Conservation (phyloP, 2,113 vertebrate genomes). For the Gobio gobio region DNA sequence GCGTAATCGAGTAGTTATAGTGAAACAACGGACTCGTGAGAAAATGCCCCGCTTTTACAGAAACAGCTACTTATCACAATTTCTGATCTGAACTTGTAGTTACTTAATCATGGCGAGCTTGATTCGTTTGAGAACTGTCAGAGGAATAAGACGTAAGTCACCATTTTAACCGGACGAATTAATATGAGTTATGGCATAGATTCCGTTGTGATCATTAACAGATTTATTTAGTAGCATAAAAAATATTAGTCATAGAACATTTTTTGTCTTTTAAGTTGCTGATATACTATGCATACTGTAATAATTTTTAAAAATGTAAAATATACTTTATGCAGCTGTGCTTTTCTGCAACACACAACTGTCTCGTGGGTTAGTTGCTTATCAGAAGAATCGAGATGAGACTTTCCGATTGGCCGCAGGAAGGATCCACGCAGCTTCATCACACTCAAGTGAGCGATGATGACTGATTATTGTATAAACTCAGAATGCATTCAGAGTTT, state of each 20-base stretch:
- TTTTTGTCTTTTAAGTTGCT: not conserved
- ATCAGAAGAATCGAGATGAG: not conserved
- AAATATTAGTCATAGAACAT: not conserved
- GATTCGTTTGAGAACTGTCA: not conserved
- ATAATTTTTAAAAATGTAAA: not conserved
- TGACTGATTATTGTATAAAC: too few relatives aligned
- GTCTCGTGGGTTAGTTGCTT: not conserved
- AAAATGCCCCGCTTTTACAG: not conserved
- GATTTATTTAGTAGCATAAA: not conserved
- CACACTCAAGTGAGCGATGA: not conserved
- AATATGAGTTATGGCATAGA: not conserved
- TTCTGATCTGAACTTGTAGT: not conserved
- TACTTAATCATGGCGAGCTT: not conserved
- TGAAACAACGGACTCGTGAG: not conserved
- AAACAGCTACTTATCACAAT: not conserved
- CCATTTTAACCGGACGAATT: not conserved
- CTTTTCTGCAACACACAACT: not conserved
- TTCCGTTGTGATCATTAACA: not conserved
- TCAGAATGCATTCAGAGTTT: too few relatives aligned
- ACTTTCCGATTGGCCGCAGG: not conserved
- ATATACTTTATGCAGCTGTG: not conserved
- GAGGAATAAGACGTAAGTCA: conserved; percentile 13
- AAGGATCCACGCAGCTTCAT: not conserved
- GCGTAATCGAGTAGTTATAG: not conserved
- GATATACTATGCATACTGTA: not conserved